A percentile compares a stretch with the other conserved stretches of the same genome.
phyloP scores from a whole-genome alignment of 2,797 vertebrate genomes.

The Coregonus suidteri region DNA sequence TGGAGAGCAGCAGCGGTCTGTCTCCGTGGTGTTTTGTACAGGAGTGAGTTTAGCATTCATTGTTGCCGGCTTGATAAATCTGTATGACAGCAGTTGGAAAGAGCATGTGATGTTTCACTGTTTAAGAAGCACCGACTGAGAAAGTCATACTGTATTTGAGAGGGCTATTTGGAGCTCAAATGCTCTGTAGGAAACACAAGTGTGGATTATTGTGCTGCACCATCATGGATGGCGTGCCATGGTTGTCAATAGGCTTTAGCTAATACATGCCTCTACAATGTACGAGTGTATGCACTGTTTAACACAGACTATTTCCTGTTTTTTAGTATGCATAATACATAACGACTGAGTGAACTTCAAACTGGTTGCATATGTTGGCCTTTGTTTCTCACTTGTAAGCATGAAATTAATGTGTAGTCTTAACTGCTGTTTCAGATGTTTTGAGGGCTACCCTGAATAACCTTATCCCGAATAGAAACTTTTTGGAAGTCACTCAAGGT shows the following conservation, averaged over 20 bases:
- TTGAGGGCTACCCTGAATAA: slow-evolving; percentile 51
- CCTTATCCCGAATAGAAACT: slow-evolving; percentile 42
- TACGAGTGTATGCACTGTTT: background rate
- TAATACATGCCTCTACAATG: too few relatives aligned
- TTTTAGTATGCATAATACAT: slow-evolving; percentile 11
- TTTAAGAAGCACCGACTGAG: background rate
- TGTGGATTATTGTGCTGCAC: background rate
- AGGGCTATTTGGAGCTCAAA: background rate
- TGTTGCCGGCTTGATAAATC: slow-evolving; percentile 56
- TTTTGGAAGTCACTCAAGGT: slow-evolving; percentile 54
- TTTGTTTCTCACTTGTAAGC: slow-evolving; percentile 40
- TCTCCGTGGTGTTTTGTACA: background rate
- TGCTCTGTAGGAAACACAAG: background rate
- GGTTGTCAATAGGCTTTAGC: background rate
- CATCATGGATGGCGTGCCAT: background rate
- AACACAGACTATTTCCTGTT: slow-evolving; percentile 27
- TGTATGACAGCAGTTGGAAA: slow-evolving; percentile 40
- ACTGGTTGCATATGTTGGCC: slow-evolving; percentile 23
- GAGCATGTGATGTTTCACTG: slow-evolving; percentile 34
- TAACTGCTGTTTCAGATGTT: slow-evolving; percentile 37
- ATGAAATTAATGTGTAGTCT: slow-evolving; percentile 27
- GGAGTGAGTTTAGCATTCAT: slow-evolving; percentile 24
- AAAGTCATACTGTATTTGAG: background rate
- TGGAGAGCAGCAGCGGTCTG: background rate
- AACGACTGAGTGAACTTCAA: slow-evolving; percentile 32